Conservation (phyloP, 2,797 vertebrate species). For the Poeciliopsis infans region DNA sequence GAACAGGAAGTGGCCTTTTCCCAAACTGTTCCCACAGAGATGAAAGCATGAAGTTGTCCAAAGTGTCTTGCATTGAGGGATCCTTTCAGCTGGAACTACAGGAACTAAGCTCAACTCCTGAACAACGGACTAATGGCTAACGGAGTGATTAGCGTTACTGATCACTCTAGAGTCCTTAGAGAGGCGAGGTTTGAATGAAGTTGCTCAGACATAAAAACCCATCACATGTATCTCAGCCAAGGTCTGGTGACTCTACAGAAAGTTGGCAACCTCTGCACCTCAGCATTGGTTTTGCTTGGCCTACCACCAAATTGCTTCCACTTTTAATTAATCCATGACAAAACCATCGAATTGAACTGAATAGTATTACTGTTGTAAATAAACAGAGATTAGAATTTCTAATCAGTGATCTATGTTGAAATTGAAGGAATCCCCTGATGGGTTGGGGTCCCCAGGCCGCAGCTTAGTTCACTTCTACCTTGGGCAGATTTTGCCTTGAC, state of each 20-base stretch:
- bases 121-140: neutral
- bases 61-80: neutral
- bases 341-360: neutral
- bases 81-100: neutral
- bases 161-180: neutral
- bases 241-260: neutral
- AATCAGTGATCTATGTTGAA: neutral
- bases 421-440: neutral
- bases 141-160: too few relatives aligned
- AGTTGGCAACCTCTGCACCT: neutral
- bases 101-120: neutral
- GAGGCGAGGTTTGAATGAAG: neutral
- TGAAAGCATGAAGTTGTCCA: neutral
- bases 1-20: neutral
- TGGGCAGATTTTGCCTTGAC: neutral
- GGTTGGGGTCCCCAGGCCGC: neutral
- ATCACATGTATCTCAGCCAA: neutral
- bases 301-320: neutral
- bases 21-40: neutral
- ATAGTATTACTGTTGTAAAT: neutral
- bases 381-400: neutral
- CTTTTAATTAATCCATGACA: neutral
- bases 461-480: too few relatives aligned
- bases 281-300: neutral
- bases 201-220: neutral